Percentiles rank a stretch among this genome's conserved stretches.
Evolutionary conservation across 2,888 invertebrate species (phyloP).

Genomic region (Helleia helle): DNA sequence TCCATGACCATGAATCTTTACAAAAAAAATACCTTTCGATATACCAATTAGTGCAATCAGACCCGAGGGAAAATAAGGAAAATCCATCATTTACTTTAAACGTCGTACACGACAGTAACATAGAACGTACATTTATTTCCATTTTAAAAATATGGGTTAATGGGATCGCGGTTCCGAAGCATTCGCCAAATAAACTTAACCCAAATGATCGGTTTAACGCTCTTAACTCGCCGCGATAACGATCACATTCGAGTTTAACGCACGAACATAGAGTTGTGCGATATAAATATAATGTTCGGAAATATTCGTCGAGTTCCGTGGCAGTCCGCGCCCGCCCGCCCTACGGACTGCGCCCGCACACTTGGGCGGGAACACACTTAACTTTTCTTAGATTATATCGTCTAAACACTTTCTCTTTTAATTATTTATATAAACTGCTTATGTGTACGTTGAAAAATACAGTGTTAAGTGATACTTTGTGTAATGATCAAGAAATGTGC

Average conservation of each 20-base stretch:
- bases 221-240: neutral
- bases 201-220: neutral
- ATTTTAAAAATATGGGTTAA: constrained; percentile 60
- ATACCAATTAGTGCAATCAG: constrained; percentile 8
- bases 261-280: constrained; percentile 36
- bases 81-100: constrained; percentile 1
- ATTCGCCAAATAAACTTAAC: constrained; percentile 25
- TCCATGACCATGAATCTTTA: no score
- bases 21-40: no score
- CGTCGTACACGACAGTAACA: constrained; percentile 29
- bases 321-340: constrained; percentile 52
- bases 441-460: no score
- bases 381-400: no score
- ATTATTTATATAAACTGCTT: no score
- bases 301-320: constrained; percentile 45
- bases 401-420: no score
- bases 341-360: constrained; percentile 42
- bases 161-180: constrained; percentile 46
- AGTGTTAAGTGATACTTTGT: no score
- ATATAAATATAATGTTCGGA: constrained; percentile 62
- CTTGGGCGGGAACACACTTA: constrained; percentile 37
- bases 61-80: constrained; percentile 1
- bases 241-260: constrained; percentile 13
- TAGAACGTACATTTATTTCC: constrained; percentile 36
- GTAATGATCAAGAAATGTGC: neutral